phyloP scores from a whole-genome alignment of 2,888 invertebrate genomes.

The Rotaria magnacalcarata region DNA sequence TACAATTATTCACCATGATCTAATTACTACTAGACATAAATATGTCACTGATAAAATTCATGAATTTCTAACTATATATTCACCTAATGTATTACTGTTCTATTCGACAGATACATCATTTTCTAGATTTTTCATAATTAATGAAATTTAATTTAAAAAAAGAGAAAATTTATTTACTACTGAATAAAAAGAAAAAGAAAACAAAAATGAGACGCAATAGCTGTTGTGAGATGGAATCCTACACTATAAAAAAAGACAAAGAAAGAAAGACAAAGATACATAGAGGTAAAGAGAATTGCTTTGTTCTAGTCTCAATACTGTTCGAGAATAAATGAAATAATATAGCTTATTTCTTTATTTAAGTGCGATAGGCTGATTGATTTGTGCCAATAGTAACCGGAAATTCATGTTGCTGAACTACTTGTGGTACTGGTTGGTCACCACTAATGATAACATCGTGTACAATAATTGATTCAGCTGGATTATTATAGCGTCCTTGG shows the following conservation, averaged over 20 bases:
- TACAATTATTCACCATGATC: neutral
- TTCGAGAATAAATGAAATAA: neutral
- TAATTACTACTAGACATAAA: neutral
- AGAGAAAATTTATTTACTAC: neutral
- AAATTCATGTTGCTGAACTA: neutral
- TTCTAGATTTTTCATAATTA: no score
- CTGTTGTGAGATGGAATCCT: neutral
- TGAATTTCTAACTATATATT: neutral
- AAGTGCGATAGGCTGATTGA: neutral
- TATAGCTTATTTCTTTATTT: neutral
- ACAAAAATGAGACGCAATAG: neutral
- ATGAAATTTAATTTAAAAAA: neutral
- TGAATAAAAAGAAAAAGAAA: neutral
- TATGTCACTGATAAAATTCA: neutral
- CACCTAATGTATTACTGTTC: neutral
- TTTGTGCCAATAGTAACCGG: neutral
- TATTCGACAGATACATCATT: no score
- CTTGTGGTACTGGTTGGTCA: neutral
- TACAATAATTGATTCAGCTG: neutral
- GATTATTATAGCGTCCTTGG: neutral
- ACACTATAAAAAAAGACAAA: neutral
- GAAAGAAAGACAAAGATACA: neutral
- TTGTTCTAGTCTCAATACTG: conserved; percentile 10
- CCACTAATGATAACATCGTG: neutral
- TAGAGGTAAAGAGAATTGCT: neutral